These are phyloP conservation scores for Diorhabda elongata DNA, from an alignment of 1,140 invertebrate species.

Conservation along the genomic window DNA sequence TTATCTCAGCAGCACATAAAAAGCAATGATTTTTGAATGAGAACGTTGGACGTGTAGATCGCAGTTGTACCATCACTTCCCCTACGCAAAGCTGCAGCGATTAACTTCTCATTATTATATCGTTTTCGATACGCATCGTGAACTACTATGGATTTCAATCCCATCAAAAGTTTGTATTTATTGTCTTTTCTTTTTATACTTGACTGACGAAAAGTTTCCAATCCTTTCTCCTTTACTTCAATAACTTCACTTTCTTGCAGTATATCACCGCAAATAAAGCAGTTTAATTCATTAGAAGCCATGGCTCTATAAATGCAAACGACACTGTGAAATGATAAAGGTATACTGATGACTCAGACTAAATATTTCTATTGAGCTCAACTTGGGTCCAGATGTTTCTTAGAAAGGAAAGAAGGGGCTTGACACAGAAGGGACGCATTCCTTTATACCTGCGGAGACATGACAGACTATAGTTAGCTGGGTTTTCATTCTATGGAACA, in stretches of 20 bases:
- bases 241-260: constrained; percentile 7
- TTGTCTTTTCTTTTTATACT: constrained; percentile 11
- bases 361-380: no score
- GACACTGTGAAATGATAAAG: no score
- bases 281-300: neutral
- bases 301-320: no score
- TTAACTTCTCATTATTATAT: constrained; percentile 1
- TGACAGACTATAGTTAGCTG: no score
- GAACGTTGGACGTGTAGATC: neutral
- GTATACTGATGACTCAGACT: no score
- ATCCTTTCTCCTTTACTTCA: constrained; percentile 10
- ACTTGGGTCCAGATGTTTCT: no score
- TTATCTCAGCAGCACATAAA: no score
- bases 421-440: no score
- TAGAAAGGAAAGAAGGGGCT: no score
- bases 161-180: constrained; percentile 4
- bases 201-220: constrained; percentile 10
- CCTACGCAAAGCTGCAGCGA: neutral
- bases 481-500: no score
- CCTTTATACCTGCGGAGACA: no score
- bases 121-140: constrained; percentile 15
- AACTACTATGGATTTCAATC: constrained; percentile 12
- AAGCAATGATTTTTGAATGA: neutral
- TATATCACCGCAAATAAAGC: constrained; percentile 13
- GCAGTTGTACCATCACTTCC: neutral